These are phyloP conservation scores for Brachypalpus laphriformis DNA, from an alignment of 2,888 invertebrate species.

Conservation along the genomic window DNA sequence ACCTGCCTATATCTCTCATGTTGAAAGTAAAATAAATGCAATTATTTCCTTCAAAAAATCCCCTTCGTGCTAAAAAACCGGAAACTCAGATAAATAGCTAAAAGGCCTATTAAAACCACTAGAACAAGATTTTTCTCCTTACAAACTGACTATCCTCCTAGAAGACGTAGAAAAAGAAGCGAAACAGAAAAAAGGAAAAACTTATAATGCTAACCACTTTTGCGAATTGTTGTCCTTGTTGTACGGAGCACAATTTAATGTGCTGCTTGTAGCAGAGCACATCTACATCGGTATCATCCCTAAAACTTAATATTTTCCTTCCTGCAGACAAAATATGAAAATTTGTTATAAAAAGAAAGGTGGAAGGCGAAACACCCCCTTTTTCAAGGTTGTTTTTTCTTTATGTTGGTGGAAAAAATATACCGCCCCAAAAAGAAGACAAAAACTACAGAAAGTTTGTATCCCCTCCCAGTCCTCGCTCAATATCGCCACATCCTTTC, in stretches of 20 bases:
- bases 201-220: conserved; percentile 55
- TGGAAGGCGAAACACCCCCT: background rate
- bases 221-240: conserved; percentile 42
- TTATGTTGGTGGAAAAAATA: background rate
- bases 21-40: conserved; percentile 53
- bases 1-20: background rate
- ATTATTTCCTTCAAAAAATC: conserved; percentile 28
- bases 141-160: background rate
- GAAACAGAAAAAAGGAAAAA: conserved; percentile 13
- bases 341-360: conserved; percentile 3
- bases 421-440: background rate
- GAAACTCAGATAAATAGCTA: conserved; percentile 31
- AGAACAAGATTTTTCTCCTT: conserved; percentile 21
- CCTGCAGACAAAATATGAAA: conserved; percentile 48
- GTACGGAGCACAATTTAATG: conserved; percentile 25
- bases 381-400: conserved; percentile 18
- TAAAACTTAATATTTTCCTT: conserved; percentile 47
- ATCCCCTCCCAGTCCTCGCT: background rate
- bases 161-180: conserved; percentile 1
- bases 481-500: background rate
- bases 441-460: conserved; percentile 19
- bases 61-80: conserved; percentile 43
- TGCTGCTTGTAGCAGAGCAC: conserved; percentile 19
- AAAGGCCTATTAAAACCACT: conserved; percentile 45
- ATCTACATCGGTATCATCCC: conserved; percentile 3